Evolutionary conservation across 2,888 invertebrate genomes (phyloP), one percentile per base, ranked within the genome.

Genomic region (Exephanes ischioxanthus): DNA sequence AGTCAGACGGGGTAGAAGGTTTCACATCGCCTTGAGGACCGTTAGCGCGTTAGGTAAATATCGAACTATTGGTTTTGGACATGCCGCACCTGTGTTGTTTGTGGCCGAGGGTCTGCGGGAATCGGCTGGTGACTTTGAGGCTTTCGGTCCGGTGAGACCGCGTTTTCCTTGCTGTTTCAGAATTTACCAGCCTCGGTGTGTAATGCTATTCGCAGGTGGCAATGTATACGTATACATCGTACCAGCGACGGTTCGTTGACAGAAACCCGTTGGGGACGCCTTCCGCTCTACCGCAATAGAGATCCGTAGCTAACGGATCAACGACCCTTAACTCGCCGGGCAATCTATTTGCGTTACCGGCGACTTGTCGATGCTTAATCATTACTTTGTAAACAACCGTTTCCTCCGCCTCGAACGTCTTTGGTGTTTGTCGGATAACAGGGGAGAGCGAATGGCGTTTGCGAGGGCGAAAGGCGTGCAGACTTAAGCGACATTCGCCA

Each of bases 311-410:
- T 16, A 41, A 63, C 66, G 66, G 80, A 67, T 80, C 66, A 72
- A 77, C 71, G 75, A 76, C 63, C 81, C 37, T 51, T 63, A 76
- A 76, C 72, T 48, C 45, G 70, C 5, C 48, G 71, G 71, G 77
- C 83, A 73, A 78, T 88, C 87, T 88, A 90, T 89, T 89, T 89
- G 87, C 88, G 86, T 88, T 88, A 81, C 75, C 87, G 88, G 86
- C 68, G 73, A 33, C 76, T 63, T 86, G 88, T 86, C 85, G 75
- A 88, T 88, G 80, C 87, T 88, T 84, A 89, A 89, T 89, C 87
- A 89, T 90, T 89, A 86, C 84, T 86, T 78, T 80, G 88, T 85
- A 90, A 90, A 90, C 88, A 89, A 87, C 67, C 16, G 16, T 51
- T 41, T 41, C 26, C 30, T 22, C 9, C 66, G 41, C 16, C 53